Evolutionary conservation across 2,113 vertebrate genomes (phyloP).

Genomic region (Neolamprologus variostigma): DNA sequence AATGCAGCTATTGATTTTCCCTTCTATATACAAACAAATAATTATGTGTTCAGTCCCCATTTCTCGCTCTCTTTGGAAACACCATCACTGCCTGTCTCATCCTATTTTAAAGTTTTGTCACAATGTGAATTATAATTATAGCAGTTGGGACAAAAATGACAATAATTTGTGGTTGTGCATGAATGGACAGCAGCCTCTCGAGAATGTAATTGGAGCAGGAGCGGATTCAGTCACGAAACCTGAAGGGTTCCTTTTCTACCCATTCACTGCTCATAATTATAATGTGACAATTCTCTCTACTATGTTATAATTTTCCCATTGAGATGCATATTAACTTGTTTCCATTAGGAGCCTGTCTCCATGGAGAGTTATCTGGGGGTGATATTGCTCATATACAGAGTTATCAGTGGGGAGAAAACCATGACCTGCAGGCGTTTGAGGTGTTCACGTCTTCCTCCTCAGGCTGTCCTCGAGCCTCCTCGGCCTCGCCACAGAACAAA

Average conservation of each 20-base stretch:
- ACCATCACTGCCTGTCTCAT: neutral
- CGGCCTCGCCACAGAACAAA: constrained; percentile 16
- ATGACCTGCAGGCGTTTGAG: neutral
- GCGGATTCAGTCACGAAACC: constrained; percentile 13
- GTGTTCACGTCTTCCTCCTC: neutral
- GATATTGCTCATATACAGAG: neutral
- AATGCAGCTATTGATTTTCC: neutral
- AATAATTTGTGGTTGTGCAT: constrained; percentile 4
- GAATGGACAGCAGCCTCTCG: constrained; percentile 20
- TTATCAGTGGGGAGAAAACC: neutral
- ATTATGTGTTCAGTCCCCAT: neutral
- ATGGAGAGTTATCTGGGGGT: constrained; percentile 13
- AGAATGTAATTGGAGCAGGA: constrained; percentile 2
- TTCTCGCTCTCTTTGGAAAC: neutral
- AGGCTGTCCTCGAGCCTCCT: neutral
- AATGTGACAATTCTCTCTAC: constrained; percentile 36
- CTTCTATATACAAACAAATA: neutral
- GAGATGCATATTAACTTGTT: constrained; percentile 36
- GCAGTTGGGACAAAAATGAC: constrained; percentile 9
- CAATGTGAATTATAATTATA: constrained; percentile 15
- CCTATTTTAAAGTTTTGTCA: neutral
- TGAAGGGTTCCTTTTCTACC: constrained; percentile 7
- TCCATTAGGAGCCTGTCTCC: constrained; percentile 35
- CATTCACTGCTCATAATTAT: constrained; percentile 26
- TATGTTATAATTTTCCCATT: constrained; percentile 15